Percentiles rank a stretch among this genome's conserved stretches.
Evolutionary conservation across 2,113 vertebrate species (phyloP).

Genomic region (Protobothrops mucrosquamatus): DNA sequence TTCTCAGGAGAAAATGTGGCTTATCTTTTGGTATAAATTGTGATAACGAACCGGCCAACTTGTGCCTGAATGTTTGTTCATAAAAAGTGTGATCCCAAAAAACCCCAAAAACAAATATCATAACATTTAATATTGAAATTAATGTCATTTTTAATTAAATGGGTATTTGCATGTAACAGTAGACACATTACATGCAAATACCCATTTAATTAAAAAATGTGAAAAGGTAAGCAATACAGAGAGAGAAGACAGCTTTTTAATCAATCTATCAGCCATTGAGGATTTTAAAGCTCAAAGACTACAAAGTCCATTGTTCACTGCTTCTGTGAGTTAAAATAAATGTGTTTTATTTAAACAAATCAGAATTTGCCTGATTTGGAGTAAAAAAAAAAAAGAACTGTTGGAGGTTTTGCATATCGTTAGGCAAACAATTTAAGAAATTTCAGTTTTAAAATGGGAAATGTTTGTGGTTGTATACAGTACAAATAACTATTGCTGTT

Average conservation of each 20-base stretch:
- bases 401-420: neutral
- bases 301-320: neutral
- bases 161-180: neutral
- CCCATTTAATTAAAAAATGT: neutral
- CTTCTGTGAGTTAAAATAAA: neutral
- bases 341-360: neutral
- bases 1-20: neutral
- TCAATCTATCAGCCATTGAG: neutral
- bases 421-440: neutral
- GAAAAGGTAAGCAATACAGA: neutral
- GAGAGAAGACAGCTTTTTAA: neutral
- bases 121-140: neutral
- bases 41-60: neutral
- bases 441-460: neutral
- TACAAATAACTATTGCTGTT: neutral
- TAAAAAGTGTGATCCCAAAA: neutral
- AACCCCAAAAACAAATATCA: neutral
- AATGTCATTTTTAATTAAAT: neutral
- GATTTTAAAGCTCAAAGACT: neutral
- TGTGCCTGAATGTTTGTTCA: neutral
- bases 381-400: neutral
- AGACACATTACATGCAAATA: neutral
- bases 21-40: neutral
- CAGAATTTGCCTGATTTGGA: neutral
- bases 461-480: neutral